Conservation (phyloP, 2,113 vertebrate genomes). For the crab-eating macaque (Macaca fascicularis) region T2T-MFA8v1.1 NC_088395.1:112234501-112235000, state of each 20-base stretch:
- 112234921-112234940: conserved; percentile 41
- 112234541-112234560: background rate
- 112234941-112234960: conserved; percentile 25
- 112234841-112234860: background rate
- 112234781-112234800: conserved; percentile 41
- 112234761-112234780: background rate
- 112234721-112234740: conserved; percentile 16
- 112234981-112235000: conserved; percentile 28
- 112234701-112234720: background rate
- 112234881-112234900: conserved; percentile 50
- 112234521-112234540: background rate
- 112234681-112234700: background rate
- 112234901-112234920: background rate
- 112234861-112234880: conserved; percentile 25
- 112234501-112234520: conserved; percentile 19
- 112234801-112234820: background rate
- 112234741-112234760: conserved; percentile 5
- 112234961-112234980: background rate
- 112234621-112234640: background rate
- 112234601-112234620: background rate
- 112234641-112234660: background rate
- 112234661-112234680: background rate
- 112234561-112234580: background rate
- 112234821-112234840: background rate
- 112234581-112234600: background rate